Percentiles rank a stretch among this genome's conserved stretches.
phyloP scores from a whole-genome alignment of 2,888 invertebrate species.

The Dendrolimus pini region DNA sequence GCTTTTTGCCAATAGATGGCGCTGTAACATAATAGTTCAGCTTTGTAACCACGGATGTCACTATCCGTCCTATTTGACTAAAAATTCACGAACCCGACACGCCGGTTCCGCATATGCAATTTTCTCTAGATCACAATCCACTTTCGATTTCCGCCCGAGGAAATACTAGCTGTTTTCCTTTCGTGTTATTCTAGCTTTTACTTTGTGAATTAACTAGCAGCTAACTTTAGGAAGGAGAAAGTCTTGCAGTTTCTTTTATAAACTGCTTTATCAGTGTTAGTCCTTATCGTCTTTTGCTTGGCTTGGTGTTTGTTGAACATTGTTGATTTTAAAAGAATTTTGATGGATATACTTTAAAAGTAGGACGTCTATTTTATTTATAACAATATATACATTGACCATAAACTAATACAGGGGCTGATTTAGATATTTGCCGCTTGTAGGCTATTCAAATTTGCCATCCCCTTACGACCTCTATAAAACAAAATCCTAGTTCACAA shows the following conservation, averaged over 20 bases:
- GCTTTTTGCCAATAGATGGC: conserved; percentile 34
- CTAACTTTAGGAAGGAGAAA: conserved; percentile 37
- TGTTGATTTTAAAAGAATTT: too few species aligned
- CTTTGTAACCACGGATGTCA: conserved; percentile 34
- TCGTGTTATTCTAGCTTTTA: conserved; percentile 61
- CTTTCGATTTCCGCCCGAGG: conserved; percentile 73
- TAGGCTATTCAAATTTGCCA: too few species aligned
- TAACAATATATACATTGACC: too few species aligned
- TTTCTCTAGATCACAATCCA: conserved; percentile 60
- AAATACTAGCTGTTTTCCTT: conserved; percentile 67
- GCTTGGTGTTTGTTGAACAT: too few species aligned
- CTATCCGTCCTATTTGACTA: conserved; percentile 8
- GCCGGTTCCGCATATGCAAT: conserved; percentile 32
- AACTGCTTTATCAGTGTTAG: background rate
- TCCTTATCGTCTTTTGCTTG: too few species aligned
- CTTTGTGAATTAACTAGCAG: conserved; percentile 29
- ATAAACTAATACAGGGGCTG: too few species aligned
- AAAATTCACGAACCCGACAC: too few species aligned
- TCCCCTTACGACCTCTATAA: too few species aligned
- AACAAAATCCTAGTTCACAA: too few species aligned
- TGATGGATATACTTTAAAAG: too few species aligned
- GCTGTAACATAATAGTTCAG: conserved; percentile 13
- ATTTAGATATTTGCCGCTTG: too few species aligned
- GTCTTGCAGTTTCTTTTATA: background rate
- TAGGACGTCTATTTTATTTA: too few species aligned